phyloP scores from a whole-genome alignment of 2,888 invertebrate species.

The Agrotis puta region DNA sequence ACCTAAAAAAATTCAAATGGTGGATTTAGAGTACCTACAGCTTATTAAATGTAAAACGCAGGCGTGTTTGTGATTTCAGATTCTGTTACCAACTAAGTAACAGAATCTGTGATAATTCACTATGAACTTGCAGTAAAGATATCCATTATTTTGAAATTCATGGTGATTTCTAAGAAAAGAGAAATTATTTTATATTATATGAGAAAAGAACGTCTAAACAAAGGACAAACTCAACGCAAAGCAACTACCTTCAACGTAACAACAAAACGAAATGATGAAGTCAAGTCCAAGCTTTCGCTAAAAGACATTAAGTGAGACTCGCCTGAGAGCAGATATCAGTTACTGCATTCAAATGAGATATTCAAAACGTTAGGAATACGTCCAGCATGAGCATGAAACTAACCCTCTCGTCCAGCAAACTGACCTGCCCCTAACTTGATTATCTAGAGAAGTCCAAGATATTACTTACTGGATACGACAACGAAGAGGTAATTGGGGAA shows the following conservation, averaged over 20 bases:
- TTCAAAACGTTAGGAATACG: slow-evolving; percentile 73
- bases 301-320: slow-evolving; percentile 39
- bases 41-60: no score
- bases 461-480: slow-evolving; percentile 63
- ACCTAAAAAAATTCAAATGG: no score
- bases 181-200: background rate
- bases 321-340: slow-evolving; percentile 44
- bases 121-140: no score
- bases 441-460: slow-evolving; percentile 68
- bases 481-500: background rate
- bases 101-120: no score
- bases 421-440: slow-evolving; percentile 80
- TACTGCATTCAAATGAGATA: slow-evolving; percentile 73
- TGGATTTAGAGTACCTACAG: no score
- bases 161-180: no score
- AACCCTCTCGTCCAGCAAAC: slow-evolving; percentile 78
- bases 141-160: no score
- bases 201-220: background rate
- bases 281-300: slow-evolving; percentile 40
- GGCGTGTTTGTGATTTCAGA: no score
- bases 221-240: background rate
- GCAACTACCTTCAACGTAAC: background rate
- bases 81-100: no score
- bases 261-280: slow-evolving; percentile 2
- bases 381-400: slow-evolving; percentile 73